Evolutionary conservation across 37 sponge, comb jelly and placozoan genomes (phyloP).

Genomic region (Chondrosia reniformis): DNA sequence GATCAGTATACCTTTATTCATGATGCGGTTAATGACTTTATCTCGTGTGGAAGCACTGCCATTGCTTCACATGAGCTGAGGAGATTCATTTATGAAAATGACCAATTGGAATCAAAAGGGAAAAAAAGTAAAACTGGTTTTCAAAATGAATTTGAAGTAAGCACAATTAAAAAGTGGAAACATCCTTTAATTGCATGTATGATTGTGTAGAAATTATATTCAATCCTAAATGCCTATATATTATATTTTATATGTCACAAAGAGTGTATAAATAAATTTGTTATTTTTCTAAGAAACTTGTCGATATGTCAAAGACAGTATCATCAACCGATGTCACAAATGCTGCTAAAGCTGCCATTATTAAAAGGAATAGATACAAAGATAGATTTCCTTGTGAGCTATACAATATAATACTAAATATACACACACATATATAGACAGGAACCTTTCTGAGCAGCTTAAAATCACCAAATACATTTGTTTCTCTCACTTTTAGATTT

Average conservation of each 20-base stretch:
- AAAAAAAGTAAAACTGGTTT: background rate
- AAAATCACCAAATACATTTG: too few relatives aligned
- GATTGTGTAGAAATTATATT: too few relatives aligned
- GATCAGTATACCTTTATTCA: background rate
- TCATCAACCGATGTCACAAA: background rate
- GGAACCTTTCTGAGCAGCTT: too few relatives aligned
- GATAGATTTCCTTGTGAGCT: constrained; percentile 9
- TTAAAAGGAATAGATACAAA: constrained; percentile 6
- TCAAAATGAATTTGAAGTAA: background rate
- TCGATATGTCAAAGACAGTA: background rate
- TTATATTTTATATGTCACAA: too few relatives aligned
- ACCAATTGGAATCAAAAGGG: background rate
- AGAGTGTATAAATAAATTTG: too few relatives aligned
- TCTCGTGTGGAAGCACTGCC: background rate
- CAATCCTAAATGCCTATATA: too few relatives aligned
- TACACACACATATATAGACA: too few relatives aligned
- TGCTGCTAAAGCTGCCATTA: background rate
- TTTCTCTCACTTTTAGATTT: background rate
- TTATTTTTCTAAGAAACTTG: background rate
- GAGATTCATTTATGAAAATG: background rate
- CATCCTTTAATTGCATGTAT: too few relatives aligned
- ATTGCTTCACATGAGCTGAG: background rate
- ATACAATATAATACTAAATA: too few relatives aligned
- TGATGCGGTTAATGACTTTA: background rate
- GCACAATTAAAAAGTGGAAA: background rate